Evolutionary conservation across 2,797 vertebrate genomes (phyloP).

Genomic region (Etheostoma nigrum): DNA sequence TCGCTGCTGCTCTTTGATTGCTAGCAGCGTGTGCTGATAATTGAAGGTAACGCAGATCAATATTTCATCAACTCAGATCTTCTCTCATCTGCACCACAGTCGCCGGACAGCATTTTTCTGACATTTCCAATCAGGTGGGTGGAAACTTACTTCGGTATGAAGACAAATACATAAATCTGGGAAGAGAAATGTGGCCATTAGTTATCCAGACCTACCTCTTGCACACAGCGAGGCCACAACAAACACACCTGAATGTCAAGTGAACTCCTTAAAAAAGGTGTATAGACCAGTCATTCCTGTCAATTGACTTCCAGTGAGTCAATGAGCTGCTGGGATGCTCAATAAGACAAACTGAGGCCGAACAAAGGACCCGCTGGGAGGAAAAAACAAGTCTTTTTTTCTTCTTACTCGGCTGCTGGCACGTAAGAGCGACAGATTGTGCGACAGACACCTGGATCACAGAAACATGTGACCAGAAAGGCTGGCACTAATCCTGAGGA

Average conservation of each 20-base stretch:
- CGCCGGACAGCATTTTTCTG: not conserved
- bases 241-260: conserved; percentile 10
- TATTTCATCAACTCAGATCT: not conserved
- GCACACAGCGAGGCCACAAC: not conserved
- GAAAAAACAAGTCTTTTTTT: conserved; percentile 50
- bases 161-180: not conserved
- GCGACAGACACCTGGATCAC: conserved; percentile 79
- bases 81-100: not conserved
- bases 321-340: conserved; percentile 25
- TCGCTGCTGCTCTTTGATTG: not conserved
- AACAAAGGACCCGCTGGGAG: conserved; percentile 50
- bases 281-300: conserved; percentile 18
- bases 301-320: conserved; percentile 27
- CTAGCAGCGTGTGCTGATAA: not conserved
- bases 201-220: conserved; percentile 34
- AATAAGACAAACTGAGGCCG: conserved; percentile 31
- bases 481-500: conserved; percentile 69
- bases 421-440: conserved; percentile 64
- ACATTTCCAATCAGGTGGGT: not conserved
- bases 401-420: conserved; percentile 51
- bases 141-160: not conserved
- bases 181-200: not conserved
- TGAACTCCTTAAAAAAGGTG: conserved; percentile 18
- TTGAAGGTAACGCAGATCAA: not conserved
- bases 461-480: conserved; percentile 70